phyloP scores from a whole-genome alignment of 2,888 invertebrate species.

The Diloba caeruleocephala region DNA sequence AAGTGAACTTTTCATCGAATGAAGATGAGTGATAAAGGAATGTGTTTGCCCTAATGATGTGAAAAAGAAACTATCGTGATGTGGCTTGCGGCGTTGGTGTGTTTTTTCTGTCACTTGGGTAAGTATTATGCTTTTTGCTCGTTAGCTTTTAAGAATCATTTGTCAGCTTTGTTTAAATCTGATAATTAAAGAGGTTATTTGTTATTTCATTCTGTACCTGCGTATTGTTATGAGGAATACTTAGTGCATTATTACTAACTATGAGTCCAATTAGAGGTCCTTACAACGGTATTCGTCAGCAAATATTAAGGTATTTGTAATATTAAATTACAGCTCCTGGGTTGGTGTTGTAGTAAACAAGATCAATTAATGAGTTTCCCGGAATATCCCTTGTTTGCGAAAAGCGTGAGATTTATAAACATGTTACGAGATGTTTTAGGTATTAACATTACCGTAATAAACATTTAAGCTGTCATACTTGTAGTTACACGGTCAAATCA shows the following conservation, averaged over 20 bases:
- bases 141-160: conserved; percentile 18
- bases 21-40: conserved; percentile 59
- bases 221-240: conserved; percentile 2
- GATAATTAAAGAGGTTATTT: background rate
- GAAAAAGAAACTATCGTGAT: conserved; percentile 76
- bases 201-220: background rate
- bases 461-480: too few species aligned
- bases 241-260: conserved; percentile 4
- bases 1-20: conserved; percentile 48
- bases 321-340: too few species aligned
- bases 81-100: conserved; percentile 79
- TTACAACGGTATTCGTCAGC: too few species aligned
- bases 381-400: too few species aligned
- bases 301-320: too few species aligned
- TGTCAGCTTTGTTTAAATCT: conserved; percentile 10
- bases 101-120: conserved; percentile 79
- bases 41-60: conserved; percentile 75
- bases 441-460: too few species aligned
- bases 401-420: too few species aligned
- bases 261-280: conserved; percentile 2
- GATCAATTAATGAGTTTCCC: too few species aligned
- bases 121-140: conserved; percentile 54
- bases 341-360: too few species aligned
- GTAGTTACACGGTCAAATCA: too few species aligned
- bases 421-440: too few species aligned